Percentiles rank a stretch among this genome's conserved stretches.
These are phyloP conservation scores for Drosophila rellima DNA, from an alignment of 2,888 invertebrate genomes.

Conservation along the genomic window DNA sequence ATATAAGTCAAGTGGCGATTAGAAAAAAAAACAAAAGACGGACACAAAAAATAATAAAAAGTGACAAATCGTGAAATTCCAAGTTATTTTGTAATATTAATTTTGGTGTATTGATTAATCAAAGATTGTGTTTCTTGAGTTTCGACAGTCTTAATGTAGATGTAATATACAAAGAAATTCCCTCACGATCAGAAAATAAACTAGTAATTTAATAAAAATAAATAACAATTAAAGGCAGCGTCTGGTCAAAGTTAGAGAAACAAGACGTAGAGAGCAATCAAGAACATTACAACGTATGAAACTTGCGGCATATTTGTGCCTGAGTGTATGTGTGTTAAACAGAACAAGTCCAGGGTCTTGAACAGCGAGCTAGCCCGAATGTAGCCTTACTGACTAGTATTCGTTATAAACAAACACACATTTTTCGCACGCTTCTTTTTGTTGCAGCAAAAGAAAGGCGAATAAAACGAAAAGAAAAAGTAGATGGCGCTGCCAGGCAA, in stretches of 20 bases:
- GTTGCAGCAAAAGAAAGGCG: slow-evolving; percentile 5
- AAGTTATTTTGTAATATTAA: too few relatives aligned
- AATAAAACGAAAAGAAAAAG: slow-evolving; percentile 2
- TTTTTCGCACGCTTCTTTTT: slow-evolving; percentile 56
- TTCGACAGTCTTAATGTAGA: too few relatives aligned
- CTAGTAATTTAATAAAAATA: background rate
- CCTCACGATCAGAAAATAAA: too few relatives aligned
- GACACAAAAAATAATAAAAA: too few relatives aligned
- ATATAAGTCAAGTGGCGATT: background rate
- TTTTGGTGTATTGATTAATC: too few relatives aligned
- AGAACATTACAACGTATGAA: background rate
- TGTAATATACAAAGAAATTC: too few relatives aligned
- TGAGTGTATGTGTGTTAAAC: background rate
- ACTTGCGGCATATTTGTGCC: background rate
- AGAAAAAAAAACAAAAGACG: too few relatives aligned
- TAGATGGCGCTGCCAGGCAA: slow-evolving; percentile 65
- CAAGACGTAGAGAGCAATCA: background rate
- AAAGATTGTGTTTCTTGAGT: too few relatives aligned
- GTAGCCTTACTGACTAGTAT: slow-evolving; percentile 2
- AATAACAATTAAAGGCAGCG: background rate
- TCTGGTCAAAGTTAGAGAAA: background rate
- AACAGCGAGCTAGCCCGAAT: background rate
- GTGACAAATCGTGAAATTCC: too few relatives aligned
- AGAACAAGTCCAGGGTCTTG: background rate
- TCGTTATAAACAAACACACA: slow-evolving; percentile 64